phyloP scores from a whole-genome alignment of 1,140 invertebrate species.

The Drosophila funebris region DNA sequence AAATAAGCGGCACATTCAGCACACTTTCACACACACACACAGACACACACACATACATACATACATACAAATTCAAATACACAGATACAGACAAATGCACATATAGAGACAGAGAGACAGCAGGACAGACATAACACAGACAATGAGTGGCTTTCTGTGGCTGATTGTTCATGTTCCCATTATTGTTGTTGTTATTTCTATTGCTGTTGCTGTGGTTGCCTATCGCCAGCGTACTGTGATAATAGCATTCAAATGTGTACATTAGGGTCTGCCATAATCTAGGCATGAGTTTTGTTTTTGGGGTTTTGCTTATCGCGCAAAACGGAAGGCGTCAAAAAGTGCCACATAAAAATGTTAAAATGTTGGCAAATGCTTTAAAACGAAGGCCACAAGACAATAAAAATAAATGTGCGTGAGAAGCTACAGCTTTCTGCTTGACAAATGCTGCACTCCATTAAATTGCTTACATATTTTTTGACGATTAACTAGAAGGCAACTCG shows the following conservation, averaged over 20 bases:
- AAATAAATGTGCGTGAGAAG: constrained; percentile 58
- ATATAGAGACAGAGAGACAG: too few relatives aligned
- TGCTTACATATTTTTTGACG: not conserved
- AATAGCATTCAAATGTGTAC: constrained; percentile 81
- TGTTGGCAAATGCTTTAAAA: constrained; percentile 41
- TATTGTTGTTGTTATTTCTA: constrained; percentile 56
- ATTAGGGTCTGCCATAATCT: constrained; percentile 53
- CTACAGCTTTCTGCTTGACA: constrained; percentile 21
- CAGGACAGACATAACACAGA: constrained; percentile 47
- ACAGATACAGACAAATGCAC: constrained; percentile 1
- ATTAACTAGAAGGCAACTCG: too few relatives aligned
- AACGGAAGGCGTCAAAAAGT: constrained; percentile 69
- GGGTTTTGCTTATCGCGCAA: constrained; percentile 42
- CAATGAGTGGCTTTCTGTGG: constrained; percentile 62
- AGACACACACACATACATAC: not conserved
- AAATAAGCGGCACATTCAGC: constrained; percentile 53
- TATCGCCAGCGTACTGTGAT: constrained; percentile 59
- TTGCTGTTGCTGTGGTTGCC: constrained; percentile 55
- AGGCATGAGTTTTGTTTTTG: constrained; percentile 11
- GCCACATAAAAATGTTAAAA: constrained; percentile 67
- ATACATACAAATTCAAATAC: not conserved
- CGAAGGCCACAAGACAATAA: constrained; percentile 43
- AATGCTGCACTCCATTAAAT: constrained; percentile 16
- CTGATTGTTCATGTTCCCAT: constrained; percentile 48
- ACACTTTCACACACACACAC: not conserved